Evolutionary conservation across 2,797 vertebrate genomes (phyloP).

Genomic region (Girardinus metallicus): DNA sequence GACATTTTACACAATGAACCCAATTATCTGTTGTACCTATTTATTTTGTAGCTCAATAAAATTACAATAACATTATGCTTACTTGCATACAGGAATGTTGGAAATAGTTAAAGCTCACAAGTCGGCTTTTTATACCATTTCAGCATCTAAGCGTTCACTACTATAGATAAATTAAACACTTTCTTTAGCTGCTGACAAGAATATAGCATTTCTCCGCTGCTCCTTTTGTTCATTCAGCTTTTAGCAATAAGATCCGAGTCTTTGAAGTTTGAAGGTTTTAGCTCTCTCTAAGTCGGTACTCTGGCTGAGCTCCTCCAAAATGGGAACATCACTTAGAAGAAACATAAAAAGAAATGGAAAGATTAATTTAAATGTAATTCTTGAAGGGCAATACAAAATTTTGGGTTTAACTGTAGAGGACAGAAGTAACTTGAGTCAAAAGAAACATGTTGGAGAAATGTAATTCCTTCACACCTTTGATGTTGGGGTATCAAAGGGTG

Average conservation of each 20-base stretch:
- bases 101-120: background rate
- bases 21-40: background rate
- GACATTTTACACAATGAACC: background rate
- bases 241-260: background rate
- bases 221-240: background rate
- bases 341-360: background rate
- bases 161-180: background rate
- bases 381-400: background rate
- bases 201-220: background rate
- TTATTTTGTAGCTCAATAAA: background rate
- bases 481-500: too few relatives aligned
- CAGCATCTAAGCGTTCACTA: background rate
- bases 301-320: background rate
- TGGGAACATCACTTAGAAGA: background rate
- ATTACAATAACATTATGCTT: background rate
- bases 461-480: too few relatives aligned
- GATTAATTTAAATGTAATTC: background rate
- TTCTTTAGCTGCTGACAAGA: background rate
- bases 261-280: background rate
- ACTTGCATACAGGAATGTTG: background rate
- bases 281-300: background rate
- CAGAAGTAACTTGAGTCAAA: background rate
- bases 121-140: background rate
- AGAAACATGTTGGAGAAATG: background rate
- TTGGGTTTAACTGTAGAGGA: background rate